Percentiles rank a stretch among this genome's conserved stretches.
Evolutionary conservation across 2,888 invertebrate genomes (phyloP).

Genomic region (Xiphydria camelus): DNA sequence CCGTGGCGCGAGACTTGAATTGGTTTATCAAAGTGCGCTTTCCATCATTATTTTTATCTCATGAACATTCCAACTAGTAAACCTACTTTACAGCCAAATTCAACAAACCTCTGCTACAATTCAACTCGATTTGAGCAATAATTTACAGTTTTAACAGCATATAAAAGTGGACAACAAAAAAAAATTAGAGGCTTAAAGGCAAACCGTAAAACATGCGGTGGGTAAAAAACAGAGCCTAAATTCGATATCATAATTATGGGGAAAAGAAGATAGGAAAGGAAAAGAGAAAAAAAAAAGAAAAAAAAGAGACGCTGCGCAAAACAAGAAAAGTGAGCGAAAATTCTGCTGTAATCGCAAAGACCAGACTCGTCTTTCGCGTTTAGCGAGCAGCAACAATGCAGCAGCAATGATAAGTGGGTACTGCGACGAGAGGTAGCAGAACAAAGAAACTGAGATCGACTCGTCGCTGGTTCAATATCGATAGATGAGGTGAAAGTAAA

Average conservation of each 20-base stretch:
- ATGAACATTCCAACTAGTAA: constrained; percentile 38
- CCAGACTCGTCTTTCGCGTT: no score
- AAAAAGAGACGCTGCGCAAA: constrained; percentile 1
- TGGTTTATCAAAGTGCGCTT: constrained; percentile 41
- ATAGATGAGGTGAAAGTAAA: no score
- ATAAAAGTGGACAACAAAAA: constrained; percentile 15
- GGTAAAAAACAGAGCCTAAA: no score
- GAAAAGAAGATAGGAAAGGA: no score
- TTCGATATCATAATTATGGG: no score
- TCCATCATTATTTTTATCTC: constrained; percentile 35
- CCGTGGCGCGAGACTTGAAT: constrained; percentile 47
- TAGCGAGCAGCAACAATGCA: no score
- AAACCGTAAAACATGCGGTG: constrained; percentile 22
- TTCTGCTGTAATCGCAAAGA: no score
- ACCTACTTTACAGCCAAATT: constrained; percentile 55
- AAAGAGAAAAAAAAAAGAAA: neutral
- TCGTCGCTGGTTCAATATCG: no score
- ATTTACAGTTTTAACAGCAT: constrained; percentile 18
- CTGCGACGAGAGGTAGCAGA: no score
- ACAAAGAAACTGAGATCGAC: no score
- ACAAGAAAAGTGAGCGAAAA: no score
- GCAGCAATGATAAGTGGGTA: no score
- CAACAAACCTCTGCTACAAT: constrained; percentile 52
- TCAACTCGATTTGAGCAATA: constrained; percentile 33
- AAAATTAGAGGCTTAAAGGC: constrained; percentile 22